phyloP scores from a whole-genome alignment of 2,797 vertebrate species.

The Acridotheres tristis region DNA sequence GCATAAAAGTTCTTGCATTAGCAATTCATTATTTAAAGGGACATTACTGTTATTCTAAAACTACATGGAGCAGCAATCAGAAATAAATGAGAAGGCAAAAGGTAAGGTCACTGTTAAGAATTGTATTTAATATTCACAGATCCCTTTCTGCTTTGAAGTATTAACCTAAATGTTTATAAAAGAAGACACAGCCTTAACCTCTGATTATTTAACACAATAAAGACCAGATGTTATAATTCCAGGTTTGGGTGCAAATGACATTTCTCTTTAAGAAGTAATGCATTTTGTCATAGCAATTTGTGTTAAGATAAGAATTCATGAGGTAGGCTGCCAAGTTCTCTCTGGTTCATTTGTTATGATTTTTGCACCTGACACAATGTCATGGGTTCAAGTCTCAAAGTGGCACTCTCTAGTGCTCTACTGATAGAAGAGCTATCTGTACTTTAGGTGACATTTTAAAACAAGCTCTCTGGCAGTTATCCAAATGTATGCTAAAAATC shows the following conservation, averaged over 20 bases:
- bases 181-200: neutral
- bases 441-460: conserved; percentile 52
- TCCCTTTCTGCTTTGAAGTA: neutral
- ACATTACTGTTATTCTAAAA: neutral
- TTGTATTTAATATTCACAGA: neutral
- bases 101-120: neutral
- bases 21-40: neutral
- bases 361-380: conserved; percentile 29
- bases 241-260: neutral
- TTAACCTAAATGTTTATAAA: conserved; percentile 25
- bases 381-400: conserved; percentile 24
- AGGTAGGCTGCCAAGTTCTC: neutral
- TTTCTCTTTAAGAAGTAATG: conserved; percentile 5
- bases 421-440: conserved; percentile 30
- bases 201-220: neutral
- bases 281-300: conserved; percentile 14
- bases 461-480: conserved; percentile 34
- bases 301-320: conserved; percentile 12
- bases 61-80: neutral
- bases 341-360: conserved; percentile 30
- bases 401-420: neutral
- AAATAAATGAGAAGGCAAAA: neutral
- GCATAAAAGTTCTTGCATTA: neutral
- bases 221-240: neutral
- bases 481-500: conserved; percentile 47